phyloP scores from a whole-genome alignment of 92 coral and sea anemone genomes.

The Palythoa grandis region DNA sequence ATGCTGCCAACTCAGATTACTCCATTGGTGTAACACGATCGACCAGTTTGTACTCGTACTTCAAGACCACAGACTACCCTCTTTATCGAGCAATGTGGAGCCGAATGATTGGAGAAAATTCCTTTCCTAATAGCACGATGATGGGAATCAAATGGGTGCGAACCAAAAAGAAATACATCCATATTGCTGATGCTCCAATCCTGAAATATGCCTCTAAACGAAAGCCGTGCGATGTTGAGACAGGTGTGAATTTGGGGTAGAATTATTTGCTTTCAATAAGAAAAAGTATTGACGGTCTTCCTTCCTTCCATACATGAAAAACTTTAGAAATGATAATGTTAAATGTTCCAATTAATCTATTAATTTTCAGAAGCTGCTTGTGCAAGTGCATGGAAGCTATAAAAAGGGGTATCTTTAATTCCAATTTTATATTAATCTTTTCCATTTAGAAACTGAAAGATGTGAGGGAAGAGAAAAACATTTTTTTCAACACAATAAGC shows the following conservation, averaged over 20 bases:
- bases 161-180: conserved; percentile 50
- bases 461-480: no score
- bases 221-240: conserved; percentile 62
- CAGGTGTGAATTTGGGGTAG: conserved; percentile 34
- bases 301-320: no score
- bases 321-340: neutral
- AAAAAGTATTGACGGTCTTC: no score
- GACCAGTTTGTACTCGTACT: conserved; percentile 53
- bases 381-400: no score
- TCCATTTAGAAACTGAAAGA: no score
- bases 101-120: conserved; percentile 44
- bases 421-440: no score
- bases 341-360: no score
- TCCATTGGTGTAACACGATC: conserved; percentile 54
- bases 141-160: conserved; percentile 65
- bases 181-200: conserved; percentile 64
- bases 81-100: conserved; percentile 56
- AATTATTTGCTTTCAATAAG: neutral
- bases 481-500: no score
- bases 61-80: conserved; percentile 59
- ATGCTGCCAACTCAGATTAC: conserved; percentile 58
- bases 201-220: conserved; percentile 58
- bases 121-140: conserved; percentile 47
- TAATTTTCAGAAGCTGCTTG: no score
- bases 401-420: no score